Evolutionary conservation across 2,797 vertebrate species (phyloP), one percentile per base, ranked within the genome.

Genomic region (Falco naumanni): DNA sequence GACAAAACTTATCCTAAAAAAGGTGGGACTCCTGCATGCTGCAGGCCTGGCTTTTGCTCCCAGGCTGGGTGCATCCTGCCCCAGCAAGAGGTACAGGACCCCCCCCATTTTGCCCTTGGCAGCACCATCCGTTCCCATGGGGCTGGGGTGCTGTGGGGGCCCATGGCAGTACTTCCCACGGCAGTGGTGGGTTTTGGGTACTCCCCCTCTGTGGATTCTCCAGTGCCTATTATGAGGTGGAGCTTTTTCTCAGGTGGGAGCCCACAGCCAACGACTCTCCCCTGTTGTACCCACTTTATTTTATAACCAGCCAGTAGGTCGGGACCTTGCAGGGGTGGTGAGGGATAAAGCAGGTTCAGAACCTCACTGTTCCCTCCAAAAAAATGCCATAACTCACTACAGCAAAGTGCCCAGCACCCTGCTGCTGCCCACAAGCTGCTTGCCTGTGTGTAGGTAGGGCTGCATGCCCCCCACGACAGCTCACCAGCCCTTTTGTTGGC

Each of bases 341-440:
- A 28, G 17, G 6, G 6, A 39, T 28, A 45, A 86, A 22, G 13
- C 34, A 70, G 11, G 50, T 45, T 87, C 50, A 13, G 26, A 33
- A 2, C 13, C 21, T 31, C 13, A 1, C 1, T 1, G 10, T 61
- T 24, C 9, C 24, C 13, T 18, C 28, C 1, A 41, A 56, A 61
- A 28, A 1, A 34, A 43, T 1, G 1, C 43, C 2, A 1, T 29
- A 34, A 47, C 31, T n/a, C 15, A 2, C 33, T 16, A 10, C 39
- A 63, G 20, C 11, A 0, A n/a, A 13, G 29, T 29, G 48, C 43
- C 29, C 51, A 5, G 53, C 45, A 25, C 76, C 16, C 39, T 20
- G 37, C 53, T 48, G 47, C 61, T 53, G 39, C 54, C 75, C 19
- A 14, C 15, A 3, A 53, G 63, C 64, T 59, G 54, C 72, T 57